phyloP scores from a whole-genome alignment of 2,113 vertebrate species.

The Nothoprocta pentlandii region DNA sequence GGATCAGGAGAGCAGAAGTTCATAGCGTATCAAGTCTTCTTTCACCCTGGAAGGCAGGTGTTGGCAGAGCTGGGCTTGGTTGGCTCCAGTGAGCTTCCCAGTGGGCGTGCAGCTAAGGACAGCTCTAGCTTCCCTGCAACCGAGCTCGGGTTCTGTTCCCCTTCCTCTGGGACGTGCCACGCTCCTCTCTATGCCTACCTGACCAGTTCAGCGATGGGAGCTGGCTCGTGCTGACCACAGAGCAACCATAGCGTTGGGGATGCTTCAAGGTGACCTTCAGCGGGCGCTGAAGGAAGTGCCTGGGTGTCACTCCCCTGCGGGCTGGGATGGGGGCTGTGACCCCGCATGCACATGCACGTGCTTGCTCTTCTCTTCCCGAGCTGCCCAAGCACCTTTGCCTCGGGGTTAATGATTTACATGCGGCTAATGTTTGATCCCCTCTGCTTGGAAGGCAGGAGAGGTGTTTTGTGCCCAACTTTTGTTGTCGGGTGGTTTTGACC shows the following conservation, averaged over 20 bases:
- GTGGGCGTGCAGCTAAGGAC: not conserved
- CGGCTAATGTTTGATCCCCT: constrained; percentile 34
- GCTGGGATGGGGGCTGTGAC: not conserved
- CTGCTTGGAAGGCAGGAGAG: not conserved
- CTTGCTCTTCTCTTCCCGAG: not conserved
- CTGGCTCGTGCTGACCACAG: not conserved
- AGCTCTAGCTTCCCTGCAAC: not conserved
- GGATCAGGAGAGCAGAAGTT: not conserved
- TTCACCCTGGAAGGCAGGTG: rapidly evolving
- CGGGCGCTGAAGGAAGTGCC: not conserved
- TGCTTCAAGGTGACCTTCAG: constrained; percentile 46
- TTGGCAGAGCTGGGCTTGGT: not conserved
- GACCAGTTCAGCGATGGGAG: not conserved
- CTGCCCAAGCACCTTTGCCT: not conserved
- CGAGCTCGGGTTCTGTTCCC: not conserved
- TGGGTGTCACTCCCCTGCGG: not conserved
- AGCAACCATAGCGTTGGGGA: rapidly evolving
- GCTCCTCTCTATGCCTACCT: rapidly evolving
- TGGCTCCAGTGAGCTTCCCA: not conserved
- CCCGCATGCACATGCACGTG: not conserved
- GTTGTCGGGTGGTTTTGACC: not conserved
- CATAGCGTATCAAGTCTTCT: not conserved
- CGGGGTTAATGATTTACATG: constrained; percentile 39
- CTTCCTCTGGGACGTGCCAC: not conserved
- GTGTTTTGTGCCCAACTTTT: not conserved